Conservation (phyloP, 2,888 invertebrate genomes). For the Drosophila pseudotalamancana region DNA sequence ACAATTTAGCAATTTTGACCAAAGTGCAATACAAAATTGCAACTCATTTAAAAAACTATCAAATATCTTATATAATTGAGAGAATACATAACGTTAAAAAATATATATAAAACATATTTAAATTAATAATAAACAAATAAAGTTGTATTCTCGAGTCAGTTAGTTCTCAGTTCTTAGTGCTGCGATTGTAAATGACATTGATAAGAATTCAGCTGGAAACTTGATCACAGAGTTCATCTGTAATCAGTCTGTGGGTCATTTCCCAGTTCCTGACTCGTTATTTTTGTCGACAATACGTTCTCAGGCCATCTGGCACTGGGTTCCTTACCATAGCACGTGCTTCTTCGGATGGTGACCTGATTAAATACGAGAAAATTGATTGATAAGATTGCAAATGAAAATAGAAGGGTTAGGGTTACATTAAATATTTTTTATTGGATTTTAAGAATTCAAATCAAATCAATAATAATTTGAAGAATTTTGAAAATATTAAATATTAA, state of each 20-base stretch:
- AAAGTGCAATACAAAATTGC: conserved; percentile 24
- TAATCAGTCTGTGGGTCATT: conserved; percentile 28
- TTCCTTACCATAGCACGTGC: conserved; percentile 16
- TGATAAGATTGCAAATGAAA: neutral
- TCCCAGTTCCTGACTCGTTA: neutral
- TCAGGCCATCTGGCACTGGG: conserved; percentile 23
- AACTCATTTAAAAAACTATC: conserved; percentile 9
- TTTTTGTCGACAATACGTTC: neutral
- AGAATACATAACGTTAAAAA: neutral
- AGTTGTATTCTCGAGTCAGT: conserved; percentile 1
- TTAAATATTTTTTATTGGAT: too few species aligned
- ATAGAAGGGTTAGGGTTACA: too few species aligned
- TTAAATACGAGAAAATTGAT: conserved; percentile 4
- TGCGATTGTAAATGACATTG: conserved; percentile 32
- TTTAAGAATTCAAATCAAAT: too few species aligned
- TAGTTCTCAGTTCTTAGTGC: conserved; percentile 10
- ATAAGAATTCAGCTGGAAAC: conserved; percentile 31
- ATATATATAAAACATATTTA: conserved; percentile 7
- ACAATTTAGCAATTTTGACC: conserved; percentile 20
- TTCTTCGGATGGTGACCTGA: conserved; percentile 12
- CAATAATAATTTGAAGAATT: too few species aligned
- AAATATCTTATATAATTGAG: conserved; percentile 34
- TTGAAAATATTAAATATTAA: too few species aligned
- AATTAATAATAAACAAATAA: conserved; percentile 28
- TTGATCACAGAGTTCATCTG: conserved; percentile 12